Percentiles rank a stretch among this genome's conserved stretches.
Conservation (phyloP, 1,140 invertebrate genomes). For the Cheumatopsyche charites region DNA sequence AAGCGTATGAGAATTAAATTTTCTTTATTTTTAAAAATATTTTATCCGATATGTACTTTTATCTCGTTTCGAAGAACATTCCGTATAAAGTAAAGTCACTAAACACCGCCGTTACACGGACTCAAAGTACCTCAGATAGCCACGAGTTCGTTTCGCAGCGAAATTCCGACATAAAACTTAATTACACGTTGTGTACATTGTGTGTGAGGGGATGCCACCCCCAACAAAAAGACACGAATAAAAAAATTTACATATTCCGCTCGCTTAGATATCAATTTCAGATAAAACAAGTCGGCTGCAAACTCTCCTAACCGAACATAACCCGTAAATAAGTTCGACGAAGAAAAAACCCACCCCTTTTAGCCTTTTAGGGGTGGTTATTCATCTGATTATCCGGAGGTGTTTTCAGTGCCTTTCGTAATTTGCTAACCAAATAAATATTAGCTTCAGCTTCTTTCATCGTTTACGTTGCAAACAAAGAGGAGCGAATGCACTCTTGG, state of each 20-base stretch:
- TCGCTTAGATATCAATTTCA: conserved; percentile 35
- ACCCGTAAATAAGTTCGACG: conserved; percentile 44
- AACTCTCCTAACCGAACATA: conserved; percentile 41
- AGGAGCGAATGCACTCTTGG: conserved; percentile 9
- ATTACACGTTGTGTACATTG: conserved; percentile 4
- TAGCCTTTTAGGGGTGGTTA: conserved; percentile 28
- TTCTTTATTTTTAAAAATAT: too few species aligned
- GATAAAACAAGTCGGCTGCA: conserved; percentile 36
- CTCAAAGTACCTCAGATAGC: background rate
- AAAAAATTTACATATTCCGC: conserved; percentile 25
- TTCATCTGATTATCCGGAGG: conserved; percentile 44
- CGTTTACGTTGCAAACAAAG: conserved; percentile 16
- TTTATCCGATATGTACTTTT: too few species aligned
- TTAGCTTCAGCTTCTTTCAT: conserved; percentile 19
- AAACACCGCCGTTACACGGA: too few species aligned
- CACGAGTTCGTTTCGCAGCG: conserved; percentile 9
- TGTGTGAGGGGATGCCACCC: background rate
- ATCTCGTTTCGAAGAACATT: too few species aligned
- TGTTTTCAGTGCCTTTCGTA: conserved; percentile 35
- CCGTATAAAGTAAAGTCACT: too few species aligned
- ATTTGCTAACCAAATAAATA: conserved; percentile 46
- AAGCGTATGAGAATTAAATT: too few species aligned
- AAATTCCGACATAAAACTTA: conserved; percentile 21
- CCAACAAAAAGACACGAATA: conserved; percentile 1
- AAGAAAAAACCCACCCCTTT: conserved; percentile 39